phyloP scores from a whole-genome alignment of 2,888 invertebrate genomes.

The Octonoba sinensis region DNA sequence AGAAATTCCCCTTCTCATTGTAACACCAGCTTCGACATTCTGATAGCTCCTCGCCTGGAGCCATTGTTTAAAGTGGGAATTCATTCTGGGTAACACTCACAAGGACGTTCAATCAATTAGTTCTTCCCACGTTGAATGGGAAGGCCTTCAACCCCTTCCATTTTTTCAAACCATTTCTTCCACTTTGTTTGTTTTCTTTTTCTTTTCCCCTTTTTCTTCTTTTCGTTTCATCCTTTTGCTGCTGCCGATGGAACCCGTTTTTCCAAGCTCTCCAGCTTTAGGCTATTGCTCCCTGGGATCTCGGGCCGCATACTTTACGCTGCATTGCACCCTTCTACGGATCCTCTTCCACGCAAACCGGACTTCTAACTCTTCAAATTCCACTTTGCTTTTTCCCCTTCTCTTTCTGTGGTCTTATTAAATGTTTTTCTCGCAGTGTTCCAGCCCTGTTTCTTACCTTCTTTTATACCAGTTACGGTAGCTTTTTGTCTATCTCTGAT shows the following conservation, averaged over 20 bases:
- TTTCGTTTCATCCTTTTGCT: constrained; percentile 18
- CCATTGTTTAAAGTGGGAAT: constrained; percentile 55
- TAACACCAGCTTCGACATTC: not conserved
- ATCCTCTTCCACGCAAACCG: constrained; percentile 2
- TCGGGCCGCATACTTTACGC: constrained; percentile 48
- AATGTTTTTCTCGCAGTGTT: constrained; percentile 3
- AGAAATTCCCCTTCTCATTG: no score
- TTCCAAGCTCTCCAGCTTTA: constrained; percentile 24
- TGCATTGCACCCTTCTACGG: constrained; percentile 13
- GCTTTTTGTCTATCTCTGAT: not conserved
- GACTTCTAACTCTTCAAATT: constrained; percentile 17
- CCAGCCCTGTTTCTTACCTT: constrained; percentile 1
- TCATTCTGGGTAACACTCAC: constrained; percentile 25
- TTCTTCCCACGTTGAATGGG: constrained; percentile 50
- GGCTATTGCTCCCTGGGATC: constrained; percentile 49
- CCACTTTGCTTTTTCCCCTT: not conserved
- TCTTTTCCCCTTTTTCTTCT: constrained; percentile 15
- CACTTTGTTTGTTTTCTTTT: constrained; percentile 13
- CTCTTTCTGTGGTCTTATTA: constrained; percentile 3
- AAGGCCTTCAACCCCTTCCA: constrained; percentile 48
- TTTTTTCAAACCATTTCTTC: constrained; percentile 5
- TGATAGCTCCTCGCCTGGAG: constrained; percentile 1
- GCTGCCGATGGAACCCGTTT: not conserved
- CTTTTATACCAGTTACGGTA: not conserved
- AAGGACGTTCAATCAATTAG: constrained; percentile 61